A percentile compares a stretch with the other conserved stretches of the same genome.
Evolutionary conservation across 2,888 invertebrate genomes (phyloP).

Genomic region (Sphaeridia pumilis): DNA sequence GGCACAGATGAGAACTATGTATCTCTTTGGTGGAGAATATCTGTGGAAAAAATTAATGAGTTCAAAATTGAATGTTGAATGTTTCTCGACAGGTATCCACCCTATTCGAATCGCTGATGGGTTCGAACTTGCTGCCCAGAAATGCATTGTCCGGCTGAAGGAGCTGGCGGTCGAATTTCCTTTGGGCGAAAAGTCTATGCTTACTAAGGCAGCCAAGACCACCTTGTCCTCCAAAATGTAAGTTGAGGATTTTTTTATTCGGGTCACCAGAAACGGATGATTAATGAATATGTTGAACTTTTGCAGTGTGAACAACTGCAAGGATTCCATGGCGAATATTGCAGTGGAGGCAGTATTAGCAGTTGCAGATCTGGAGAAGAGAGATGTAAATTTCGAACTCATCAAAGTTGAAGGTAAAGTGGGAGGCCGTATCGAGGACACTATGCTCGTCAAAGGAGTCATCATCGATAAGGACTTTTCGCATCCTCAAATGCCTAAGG

Average conservation of each 20-base stretch:
- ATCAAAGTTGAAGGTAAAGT: constrained; percentile 97
- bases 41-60: neutral
- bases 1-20: constrained; percentile 11
- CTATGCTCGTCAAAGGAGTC: constrained; percentile 89
- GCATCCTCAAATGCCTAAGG: constrained; percentile 82
- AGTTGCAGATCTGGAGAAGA: constrained; percentile 84
- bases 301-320: constrained; percentile 80
- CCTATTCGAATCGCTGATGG: constrained; percentile 98
- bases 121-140: constrained; percentile 89
- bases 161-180: constrained; percentile 80
- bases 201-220: constrained; percentile 93
- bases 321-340: constrained; percentile 95
- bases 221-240: constrained; percentile 95
- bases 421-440: constrained; percentile 94
- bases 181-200: constrained; percentile 68
- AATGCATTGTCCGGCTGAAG: constrained; percentile 74
- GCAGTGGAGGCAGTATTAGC: constrained; percentile 94
- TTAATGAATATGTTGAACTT: neutral
- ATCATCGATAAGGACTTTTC: constrained; percentile 98
- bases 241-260: constrained; percentile 29
- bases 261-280: neutral
- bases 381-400: constrained; percentile 97
- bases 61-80: neutral
- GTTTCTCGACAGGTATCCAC: constrained; percentile 57
- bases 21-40: neutral